A percentile compares a stretch with the other conserved stretches of the same genome.
These are phyloP conservation scores for Apamea epomidion DNA, from an alignment of 2,888 invertebrate species.

Conservation along the genomic window DNA sequence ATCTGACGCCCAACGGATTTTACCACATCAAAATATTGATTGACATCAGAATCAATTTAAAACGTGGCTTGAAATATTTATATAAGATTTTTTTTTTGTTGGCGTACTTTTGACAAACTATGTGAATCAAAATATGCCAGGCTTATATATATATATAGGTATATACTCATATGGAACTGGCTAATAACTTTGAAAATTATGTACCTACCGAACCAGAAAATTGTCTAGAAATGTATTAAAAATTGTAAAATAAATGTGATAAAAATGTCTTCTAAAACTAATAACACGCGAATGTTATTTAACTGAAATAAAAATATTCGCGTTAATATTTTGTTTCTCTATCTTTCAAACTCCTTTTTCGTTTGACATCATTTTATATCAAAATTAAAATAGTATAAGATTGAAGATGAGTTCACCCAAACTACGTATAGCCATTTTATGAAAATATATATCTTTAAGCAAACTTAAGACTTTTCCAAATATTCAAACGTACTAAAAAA, in stretches of 20 bases:
- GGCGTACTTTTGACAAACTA: neutral
- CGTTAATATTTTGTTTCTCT: constrained; percentile 55
- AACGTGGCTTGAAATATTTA: constrained; percentile 1
- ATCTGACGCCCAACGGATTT: neutral
- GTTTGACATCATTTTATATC: neutral
- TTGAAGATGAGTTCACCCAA: constrained; percentile 62
- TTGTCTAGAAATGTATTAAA: constrained; percentile 42
- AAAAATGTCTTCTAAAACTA: constrained; percentile 48
- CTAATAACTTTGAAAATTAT: constrained; percentile 5
- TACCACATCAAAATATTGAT: neutral
- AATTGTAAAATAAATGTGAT: constrained; percentile 60
- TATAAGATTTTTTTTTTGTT: neutral
- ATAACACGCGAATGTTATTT: constrained; percentile 57
- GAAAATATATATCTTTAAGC: constrained; percentile 32
- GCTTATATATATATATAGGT: neutral
- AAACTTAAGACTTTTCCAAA: constrained; percentile 43
- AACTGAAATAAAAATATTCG: constrained; percentile 60
- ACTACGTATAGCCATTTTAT: constrained; percentile 41
- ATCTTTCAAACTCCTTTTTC: constrained; percentile 24
- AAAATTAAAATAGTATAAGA: neutral
- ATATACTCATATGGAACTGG: neutral
- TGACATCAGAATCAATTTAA: neutral
- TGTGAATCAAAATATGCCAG: constrained; percentile 22
- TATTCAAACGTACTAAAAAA: constrained; percentile 35
- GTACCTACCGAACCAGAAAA: constrained; percentile 21